phyloP scores from a whole-genome alignment of 2,888 invertebrate species.

The Parapristionchus giblindavisi region DNA sequence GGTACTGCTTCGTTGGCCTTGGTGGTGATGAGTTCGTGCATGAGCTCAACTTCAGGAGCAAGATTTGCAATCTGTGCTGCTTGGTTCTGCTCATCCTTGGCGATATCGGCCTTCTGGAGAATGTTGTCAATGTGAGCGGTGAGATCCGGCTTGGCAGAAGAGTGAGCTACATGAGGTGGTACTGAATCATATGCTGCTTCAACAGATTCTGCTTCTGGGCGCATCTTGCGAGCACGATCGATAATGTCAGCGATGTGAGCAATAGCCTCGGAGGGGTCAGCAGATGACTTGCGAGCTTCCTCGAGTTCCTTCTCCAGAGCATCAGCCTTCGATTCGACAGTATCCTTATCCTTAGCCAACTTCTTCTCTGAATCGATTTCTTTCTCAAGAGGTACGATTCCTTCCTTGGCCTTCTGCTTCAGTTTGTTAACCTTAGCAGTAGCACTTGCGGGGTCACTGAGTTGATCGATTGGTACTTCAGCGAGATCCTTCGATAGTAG shows the following conservation, averaged over 20 bases:
- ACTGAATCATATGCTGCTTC: slow-evolving; percentile 1
- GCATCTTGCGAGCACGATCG: slow-evolving; percentile 26
- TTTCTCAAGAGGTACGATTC: slow-evolving; percentile 5
- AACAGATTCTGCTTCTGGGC: slow-evolving; percentile 4
- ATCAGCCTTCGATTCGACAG: slow-evolving; percentile 34
- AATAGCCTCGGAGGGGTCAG: slow-evolving; percentile 4
- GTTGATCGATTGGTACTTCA: slow-evolving; percentile 24
- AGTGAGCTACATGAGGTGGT: slow-evolving; percentile 7
- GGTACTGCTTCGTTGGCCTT: slow-evolving; percentile 49
- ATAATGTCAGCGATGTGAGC: slow-evolving; percentile 17
- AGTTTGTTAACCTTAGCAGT: slow-evolving; percentile 39
- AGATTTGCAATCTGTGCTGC: slow-evolving; percentile 45
- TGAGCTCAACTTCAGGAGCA: slow-evolving; percentile 47
- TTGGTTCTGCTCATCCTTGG: slow-evolving; percentile 42
- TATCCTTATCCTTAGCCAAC: slow-evolving; percentile 43
- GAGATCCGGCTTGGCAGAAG: slow-evolving; percentile 19
- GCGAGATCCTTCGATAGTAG: slow-evolving; percentile 20
- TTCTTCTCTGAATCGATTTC: slow-evolving; percentile 46
- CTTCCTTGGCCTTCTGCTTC: slow-evolving; percentile 41
- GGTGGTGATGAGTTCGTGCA: slow-evolving; percentile 34
- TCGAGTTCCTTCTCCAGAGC: slow-evolving; percentile 47
- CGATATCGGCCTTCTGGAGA: slow-evolving; percentile 5
- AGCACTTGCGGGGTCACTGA: slow-evolving; percentile 8
- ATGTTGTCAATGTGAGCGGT: slow-evolving; percentile 1
- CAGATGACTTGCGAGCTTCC: neutral